Base-by-base conservation (phyloP, 2,888 invertebrate genomes). In the Oxycera nigricornis region DNA sequence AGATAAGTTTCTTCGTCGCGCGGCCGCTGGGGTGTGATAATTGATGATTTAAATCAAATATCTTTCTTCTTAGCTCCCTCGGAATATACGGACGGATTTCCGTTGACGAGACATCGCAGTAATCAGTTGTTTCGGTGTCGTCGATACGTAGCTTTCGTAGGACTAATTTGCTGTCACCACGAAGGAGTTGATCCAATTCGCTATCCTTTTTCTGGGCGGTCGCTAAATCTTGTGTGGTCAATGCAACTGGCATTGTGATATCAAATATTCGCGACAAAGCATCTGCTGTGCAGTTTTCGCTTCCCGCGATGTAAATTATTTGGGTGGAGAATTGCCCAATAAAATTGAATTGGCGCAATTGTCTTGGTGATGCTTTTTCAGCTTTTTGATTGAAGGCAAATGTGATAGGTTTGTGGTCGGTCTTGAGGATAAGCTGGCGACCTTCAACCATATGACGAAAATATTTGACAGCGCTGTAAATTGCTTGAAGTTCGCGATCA, bases 331-430 rank as follows among this genome's bases (percentile, higher is more conserved):
- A 55, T 55, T 55, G 11, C 3, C 22, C 17, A 55, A 55, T 55
- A 17, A 20, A 20, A 20, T 82, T 80, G 0, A 85, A 76, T 3
- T 83, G 80, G 1, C 82, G 73, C 14, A 78, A 76, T 73, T 83
- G 82, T 6, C 82, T 61, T 1, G 83, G 83, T 1, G 81, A 80
- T 24, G 79, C 79, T 20, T 80, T 80, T 0, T 81, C 80, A 2
- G 75, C 55, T 2, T 79, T 79, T 77, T 80, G 76, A 14, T 59
- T 28, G 74, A 85, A 81, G 1, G 83, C 82, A 57, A 77, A 82
- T 0, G 75, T 74, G 9, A 78, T 52, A 2, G 77, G 76, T 57
- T 78, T 79, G 72, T 78, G 79, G 50, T 78, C 77, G 6, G 77
- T 77, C 28, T 75, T 77, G 14, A 79, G 74, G 24, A 75, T 74